Evolutionary conservation across 1,140 invertebrate genomes (phyloP), one percentile per base, ranked within the genome.

Genomic region (Drosophila ficusphila): DNA sequence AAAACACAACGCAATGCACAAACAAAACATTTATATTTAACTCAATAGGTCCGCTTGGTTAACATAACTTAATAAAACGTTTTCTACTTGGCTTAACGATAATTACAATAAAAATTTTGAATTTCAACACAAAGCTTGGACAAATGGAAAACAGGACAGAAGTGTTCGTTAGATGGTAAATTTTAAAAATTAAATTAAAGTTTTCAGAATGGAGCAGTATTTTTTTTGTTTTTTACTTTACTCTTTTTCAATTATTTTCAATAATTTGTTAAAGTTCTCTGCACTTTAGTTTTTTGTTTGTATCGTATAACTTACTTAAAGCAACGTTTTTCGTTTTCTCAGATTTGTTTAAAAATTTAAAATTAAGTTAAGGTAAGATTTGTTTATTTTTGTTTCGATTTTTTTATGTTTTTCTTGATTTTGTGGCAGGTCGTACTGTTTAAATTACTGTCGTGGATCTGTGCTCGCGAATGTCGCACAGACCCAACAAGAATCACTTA

Each of bases 401-500:
- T 39, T 18, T 33, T 4, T 67, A 3, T 34, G 4, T 46, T 62
- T 62, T 61, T 52, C 25, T 31, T 34, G 36, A 34, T 53, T 58
- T 74, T 81, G 79, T 85, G 79, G 79, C 79, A 85, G 79, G 79
- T 85, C 81, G 81, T 85, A 86, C 79, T 85, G 79, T 85, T 83
- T 31, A 29, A n/a, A 16, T 44, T 57, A 33, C 18, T 23, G 57
- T 60, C n/a, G 27, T 48, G 27, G 64, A 19, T 31, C 57, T 57
- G 64, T 23, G 38, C 31, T 25, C 23, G 49, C 41, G 56, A 61
- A 61, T 21, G 33, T 25, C 14, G 38, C 52, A 36, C 60, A 65
- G 62, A 67, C 25, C 62, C 62, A 48, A 47, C 44, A 52, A 67
- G 64, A 67, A 68, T 72, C 18, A 72, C 69, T 73, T 73, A 73